Conservation (phyloP, 2,113 vertebrate species). For the Acrocephalus kingi region DNA sequence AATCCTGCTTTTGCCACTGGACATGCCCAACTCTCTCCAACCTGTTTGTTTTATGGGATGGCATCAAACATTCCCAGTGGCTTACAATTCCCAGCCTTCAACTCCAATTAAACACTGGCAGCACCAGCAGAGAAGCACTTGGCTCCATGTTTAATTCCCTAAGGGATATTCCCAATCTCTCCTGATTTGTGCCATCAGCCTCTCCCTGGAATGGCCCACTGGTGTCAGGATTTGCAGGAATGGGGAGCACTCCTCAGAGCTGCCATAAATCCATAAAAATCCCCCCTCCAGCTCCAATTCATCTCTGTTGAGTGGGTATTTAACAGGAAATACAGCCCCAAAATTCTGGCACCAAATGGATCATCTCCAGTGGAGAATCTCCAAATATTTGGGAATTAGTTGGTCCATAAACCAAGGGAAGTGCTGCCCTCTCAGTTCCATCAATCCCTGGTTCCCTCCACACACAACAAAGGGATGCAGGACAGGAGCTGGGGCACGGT, state of each 20-base stretch:
- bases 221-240: not conserved
- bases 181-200: not conserved
- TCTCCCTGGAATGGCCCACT: not conserved
- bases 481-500: not conserved
- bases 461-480: not conserved
- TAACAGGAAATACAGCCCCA: not conserved
- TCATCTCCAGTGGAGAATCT: not conserved
- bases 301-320: not conserved
- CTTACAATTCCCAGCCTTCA: not conserved
- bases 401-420: not conserved
- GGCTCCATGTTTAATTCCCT: not conserved
- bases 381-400: not conserved
- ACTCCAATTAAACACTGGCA: not conserved
- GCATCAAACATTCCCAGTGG: not conserved
- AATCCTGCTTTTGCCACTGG: not conserved
- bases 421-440: not conserved
- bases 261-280: not conserved
- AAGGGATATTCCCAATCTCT: not conserved
- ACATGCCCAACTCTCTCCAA: not conserved
- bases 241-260: not conserved
- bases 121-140: not conserved
- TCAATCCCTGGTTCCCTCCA: not conserved
- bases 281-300: not conserved
- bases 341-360: not conserved
- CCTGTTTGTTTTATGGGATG: not conserved